Base-by-base conservation (phyloP, 1,140 invertebrate genomes). In the Drosophila equinoxialis region DNA sequence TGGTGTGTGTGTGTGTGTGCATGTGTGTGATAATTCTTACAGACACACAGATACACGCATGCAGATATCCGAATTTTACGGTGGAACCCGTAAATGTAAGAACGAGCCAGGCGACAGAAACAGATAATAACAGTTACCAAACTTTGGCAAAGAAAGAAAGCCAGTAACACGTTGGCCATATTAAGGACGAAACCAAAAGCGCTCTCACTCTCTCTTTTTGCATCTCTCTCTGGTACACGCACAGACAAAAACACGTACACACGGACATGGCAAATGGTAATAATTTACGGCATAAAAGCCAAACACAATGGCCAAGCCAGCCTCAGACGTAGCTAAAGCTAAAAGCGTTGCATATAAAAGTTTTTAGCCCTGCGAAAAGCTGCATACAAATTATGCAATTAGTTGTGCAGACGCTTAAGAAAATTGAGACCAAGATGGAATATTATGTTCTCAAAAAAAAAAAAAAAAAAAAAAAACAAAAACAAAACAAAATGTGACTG, bases 321-420 rank as follows among this genome's bases (percentile, higher is more conserved):
- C 59, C 58, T 66, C 48, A 82, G 67, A 26, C 68, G 59, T 76
- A 62, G 57, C 65, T 62, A 6, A 30, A 6, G 6, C 35, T 37
- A 67, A 69, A 82, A 58, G 59, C 59, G 65, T 65, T 41, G 63
- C 74, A 79, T 54, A 39, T 80, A 74, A 86, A 72, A 83, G 17
- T 87, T 79, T 79, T 65, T 79, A 76, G 71, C 65, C 72, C 41
- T 65, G 48, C 62, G 42, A 65, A 57, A 48, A 45, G 67, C 70
- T 79, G 87, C 90, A 90, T 90, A 89, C 87, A 90, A 90, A 89
- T 90, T 87, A 87, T 90, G 87, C 84, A 90, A 90, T 90, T 90
- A 90, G 81, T 77, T 82, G 74, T 37, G 54, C 33, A 30, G 39
- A 45, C 39, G 61, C n/a, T 17, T 37, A 51, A 59, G 20, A 41